phyloP scores from a whole-genome alignment of 92 coral and sea anemone species.

The Actinernus sp. region DNA sequence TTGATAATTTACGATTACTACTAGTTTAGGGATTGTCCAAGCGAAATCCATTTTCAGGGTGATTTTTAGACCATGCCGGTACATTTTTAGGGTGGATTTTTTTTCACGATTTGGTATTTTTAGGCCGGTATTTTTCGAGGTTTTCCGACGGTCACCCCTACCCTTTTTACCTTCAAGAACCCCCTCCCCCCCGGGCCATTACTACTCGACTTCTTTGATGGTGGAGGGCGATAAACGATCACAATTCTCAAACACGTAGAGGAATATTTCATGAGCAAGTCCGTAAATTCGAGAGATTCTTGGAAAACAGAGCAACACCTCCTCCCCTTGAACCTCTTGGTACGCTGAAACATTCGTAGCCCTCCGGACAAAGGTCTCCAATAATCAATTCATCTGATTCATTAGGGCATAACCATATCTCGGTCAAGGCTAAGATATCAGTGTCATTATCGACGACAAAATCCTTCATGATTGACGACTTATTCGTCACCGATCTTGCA shows the following conservation, averaged over 20 bases:
- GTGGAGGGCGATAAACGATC: constrained; percentile 22
- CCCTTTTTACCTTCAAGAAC: too few species aligned
- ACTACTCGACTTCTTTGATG: too few species aligned
- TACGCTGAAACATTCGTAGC: constrained; percentile 3
- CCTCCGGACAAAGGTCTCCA: constrained; percentile 17
- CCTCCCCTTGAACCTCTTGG: constrained; percentile 19
- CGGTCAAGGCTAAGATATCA: constrained; percentile 24
- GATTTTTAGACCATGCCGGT: too few species aligned
- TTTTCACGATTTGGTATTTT: too few species aligned
- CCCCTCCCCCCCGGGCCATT: too few species aligned
- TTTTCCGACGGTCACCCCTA: too few species aligned
- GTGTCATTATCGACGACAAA: constrained; percentile 24
- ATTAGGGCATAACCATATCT: constrained; percentile 23
- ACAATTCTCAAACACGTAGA: constrained; percentile 8
- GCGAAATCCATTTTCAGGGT: too few species aligned
- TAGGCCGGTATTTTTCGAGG: too few species aligned
- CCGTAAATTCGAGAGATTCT: constrained; percentile 6
- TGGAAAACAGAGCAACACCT: constrained; percentile 16
- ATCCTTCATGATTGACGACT: constrained; percentile 4
- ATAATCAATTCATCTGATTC: constrained; percentile 6
- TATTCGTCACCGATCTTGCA: too few species aligned
- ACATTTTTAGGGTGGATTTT: too few species aligned
- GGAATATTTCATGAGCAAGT: constrained; percentile 3
- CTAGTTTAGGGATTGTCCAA: too few species aligned
- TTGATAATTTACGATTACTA: too few species aligned